Conservation (phyloP, 2,888 invertebrate genomes). For the Drosophila quinaria region DNA sequence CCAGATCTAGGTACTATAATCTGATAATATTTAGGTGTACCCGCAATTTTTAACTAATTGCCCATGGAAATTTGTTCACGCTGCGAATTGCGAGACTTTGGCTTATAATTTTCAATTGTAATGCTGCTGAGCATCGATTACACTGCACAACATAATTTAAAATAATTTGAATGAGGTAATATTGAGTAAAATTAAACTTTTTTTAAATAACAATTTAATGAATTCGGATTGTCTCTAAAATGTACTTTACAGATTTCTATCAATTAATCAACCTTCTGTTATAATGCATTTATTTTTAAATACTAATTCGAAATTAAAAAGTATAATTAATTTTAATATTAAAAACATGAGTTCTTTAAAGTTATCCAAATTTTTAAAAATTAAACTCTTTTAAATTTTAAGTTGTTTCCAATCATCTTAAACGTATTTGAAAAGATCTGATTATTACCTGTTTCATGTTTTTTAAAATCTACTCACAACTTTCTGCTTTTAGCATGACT, state of each 20-base stretch:
- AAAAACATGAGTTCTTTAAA: too few species aligned
- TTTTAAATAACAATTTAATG: neutral
- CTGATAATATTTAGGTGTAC: conserved; percentile 15
- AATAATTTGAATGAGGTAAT: neutral
- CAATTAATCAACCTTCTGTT: neutral
- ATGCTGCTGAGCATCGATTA: conserved; percentile 54
- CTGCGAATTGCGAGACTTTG: conserved; percentile 27
- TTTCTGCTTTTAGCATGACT: neutral
- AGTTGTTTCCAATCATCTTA: too few species aligned
- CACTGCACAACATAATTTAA: conserved; percentile 9
- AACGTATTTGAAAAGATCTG: too few species aligned
- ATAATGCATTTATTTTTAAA: neutral
- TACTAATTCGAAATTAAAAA: too few species aligned
- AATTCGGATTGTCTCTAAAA: neutral
- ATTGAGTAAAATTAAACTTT: neutral
- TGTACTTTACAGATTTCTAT: neutral
- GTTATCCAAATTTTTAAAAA: too few species aligned
- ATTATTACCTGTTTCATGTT: too few species aligned
- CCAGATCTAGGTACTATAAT: conserved; percentile 10
- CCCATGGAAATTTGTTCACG: conserved; percentile 40
- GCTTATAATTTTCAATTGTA: conserved; percentile 43
- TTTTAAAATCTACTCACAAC: too few species aligned
- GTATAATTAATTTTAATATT: too few species aligned
- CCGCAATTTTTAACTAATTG: conserved; percentile 37
- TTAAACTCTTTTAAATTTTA: too few species aligned